phyloP scores from a whole-genome alignment of 2,888 invertebrate species.

The Drosophila percnosoma region DNA sequence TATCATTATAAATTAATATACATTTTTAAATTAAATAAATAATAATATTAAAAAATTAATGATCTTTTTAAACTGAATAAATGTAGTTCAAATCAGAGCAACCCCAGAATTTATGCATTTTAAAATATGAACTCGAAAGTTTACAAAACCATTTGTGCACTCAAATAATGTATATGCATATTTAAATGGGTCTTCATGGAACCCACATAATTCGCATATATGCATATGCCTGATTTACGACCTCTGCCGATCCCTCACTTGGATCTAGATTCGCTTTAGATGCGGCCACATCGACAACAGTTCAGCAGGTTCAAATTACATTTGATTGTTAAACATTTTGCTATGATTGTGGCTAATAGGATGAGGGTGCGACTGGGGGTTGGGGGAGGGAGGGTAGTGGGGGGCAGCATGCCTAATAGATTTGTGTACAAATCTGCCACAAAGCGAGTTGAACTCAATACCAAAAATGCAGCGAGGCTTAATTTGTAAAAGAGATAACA shows the following conservation, averaged over 20 bases:
- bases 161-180: background rate
- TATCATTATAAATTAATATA: background rate
- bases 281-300: conserved; percentile 39
- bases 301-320: conserved; percentile 69
- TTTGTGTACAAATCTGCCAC: conserved; percentile 46
- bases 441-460: conserved; percentile 28
- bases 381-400: background rate
- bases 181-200: conserved; percentile 15
- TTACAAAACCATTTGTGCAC: background rate
- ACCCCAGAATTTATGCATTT: background rate
- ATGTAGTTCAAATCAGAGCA: background rate
- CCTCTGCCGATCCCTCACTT: conserved; percentile 26
- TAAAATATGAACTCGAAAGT: background rate
- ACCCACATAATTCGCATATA: conserved; percentile 15
- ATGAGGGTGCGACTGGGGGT: background rate
- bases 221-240: conserved; percentile 11
- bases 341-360: conserved; percentile 16
- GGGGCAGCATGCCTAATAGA: conserved; percentile 29
- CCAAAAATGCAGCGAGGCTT: conserved; percentile 40
- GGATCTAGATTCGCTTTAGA: background rate
- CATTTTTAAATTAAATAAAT: no score
- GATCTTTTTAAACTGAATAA: no score
- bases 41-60: no score
- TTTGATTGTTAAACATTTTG: conserved; percentile 72
- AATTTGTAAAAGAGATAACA: conserved; percentile 78